Evolutionary conservation across 2,113 vertebrate genomes (phyloP), one percentile per base, ranked within the genome.

Genomic region (Callospermophilus lateralis): DNA sequence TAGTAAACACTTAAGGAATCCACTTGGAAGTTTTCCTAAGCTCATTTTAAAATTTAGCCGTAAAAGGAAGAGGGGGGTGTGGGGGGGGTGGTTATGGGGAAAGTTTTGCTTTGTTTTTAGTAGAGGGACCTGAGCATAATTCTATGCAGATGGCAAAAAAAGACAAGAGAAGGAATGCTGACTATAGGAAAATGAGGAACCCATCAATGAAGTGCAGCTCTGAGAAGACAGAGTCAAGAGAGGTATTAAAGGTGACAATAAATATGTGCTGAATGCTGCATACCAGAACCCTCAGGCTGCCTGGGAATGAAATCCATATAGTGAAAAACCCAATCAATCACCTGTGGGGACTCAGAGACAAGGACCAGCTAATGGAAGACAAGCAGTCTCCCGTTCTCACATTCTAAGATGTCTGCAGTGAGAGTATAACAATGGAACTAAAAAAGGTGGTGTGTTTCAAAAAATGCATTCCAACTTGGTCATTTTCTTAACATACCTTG

Each of bases 1-100:
- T 93, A 80, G 4, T 61, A 74, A 58, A 85, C 45, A 90, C 51
- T 63, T 73, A 48, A 67, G 39, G 24, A 95, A 73, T 48, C 32
- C 16, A 93, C 22, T 30, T 58, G 32, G 72, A 72, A 32, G 19
- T 4, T 39, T 77, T 89, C 53, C 81, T 72, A 83, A 72, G n/a
- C 37, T 96, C 37, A 20, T 92, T 89, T 90, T 53, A 89, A 74
- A 72, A n/a, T 37, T 15, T 10, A 73, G 26, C 20, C 73, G 15
- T 77, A 73, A 89, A 88, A 20, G 20, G n/a, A 30, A 39, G 26
- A 77, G 30, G 85, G 42, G 51, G 8, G 37, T 32, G 15, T 37
- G 4, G 5, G 12, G 2, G 37, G 22, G 48, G 6, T 26, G 20
- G 34, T 39, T 48, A 72, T 28, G 84, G 88, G 45, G 65, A 76